These are phyloP conservation scores for Anarsia innoxiella DNA, from an alignment of 2,888 invertebrate species.

Conservation along the genomic window DNA sequence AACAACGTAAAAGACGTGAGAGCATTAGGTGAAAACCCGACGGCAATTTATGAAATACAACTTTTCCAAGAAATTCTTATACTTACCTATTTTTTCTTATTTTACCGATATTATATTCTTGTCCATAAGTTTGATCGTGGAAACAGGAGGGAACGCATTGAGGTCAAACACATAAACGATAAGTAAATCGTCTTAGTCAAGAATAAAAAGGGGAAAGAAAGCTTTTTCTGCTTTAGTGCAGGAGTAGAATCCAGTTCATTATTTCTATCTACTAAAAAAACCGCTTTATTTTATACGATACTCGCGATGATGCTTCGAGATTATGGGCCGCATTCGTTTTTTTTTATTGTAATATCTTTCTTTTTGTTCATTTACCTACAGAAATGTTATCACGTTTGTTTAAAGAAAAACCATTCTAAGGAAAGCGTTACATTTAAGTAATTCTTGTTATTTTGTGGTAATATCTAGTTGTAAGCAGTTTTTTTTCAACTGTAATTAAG, in stretches of 20 bases:
- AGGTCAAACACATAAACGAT: constrained; percentile 62
- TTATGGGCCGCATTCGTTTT: constrained; percentile 19
- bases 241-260: constrained; percentile 50
- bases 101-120: constrained; percentile 36
- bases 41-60: constrained; percentile 32
- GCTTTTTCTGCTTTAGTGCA: constrained; percentile 41
- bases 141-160: constrained; percentile 37
- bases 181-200: constrained; percentile 50
- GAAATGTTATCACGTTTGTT: too few species aligned
- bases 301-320: constrained; percentile 16
- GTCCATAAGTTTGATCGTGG: constrained; percentile 48
- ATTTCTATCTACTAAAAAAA: constrained; percentile 39
- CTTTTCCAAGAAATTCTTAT: constrained; percentile 19
- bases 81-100: constrained; percentile 33
- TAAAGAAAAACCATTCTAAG: too few species aligned
- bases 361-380: constrained; percentile 14
- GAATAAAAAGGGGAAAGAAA: constrained; percentile 46
- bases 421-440: too few species aligned
- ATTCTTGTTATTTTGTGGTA: too few species aligned
- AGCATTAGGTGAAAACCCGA: constrained; percentile 28
- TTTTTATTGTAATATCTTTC: too few species aligned
- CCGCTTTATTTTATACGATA: constrained; percentile 30
- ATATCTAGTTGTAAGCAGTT: too few species aligned
- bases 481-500: too few species aligned
- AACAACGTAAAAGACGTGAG: constrained; percentile 16